A percentile compares a stretch with the other conserved stretches of the same genome.
phyloP scores from a whole-genome alignment of 30 jellyfish, hydroid and myxozoan species.

The Aurelia aurita region DNA sequence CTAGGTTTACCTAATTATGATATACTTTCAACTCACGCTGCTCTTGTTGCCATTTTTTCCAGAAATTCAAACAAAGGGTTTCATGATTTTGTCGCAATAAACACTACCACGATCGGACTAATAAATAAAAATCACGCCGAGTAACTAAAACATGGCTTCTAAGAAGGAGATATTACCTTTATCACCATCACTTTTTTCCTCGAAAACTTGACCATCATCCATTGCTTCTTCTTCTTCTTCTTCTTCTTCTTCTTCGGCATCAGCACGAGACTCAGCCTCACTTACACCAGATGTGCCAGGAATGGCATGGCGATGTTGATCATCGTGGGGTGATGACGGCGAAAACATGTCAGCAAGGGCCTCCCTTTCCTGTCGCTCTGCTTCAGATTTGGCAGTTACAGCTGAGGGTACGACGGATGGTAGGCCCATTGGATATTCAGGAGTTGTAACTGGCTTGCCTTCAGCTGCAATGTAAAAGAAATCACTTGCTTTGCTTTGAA shows the following conservation, averaged over 20 bases:
- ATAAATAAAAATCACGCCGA: too few species aligned
- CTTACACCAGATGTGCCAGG: background rate
- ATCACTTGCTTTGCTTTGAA: too few species aligned
- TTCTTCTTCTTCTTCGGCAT: background rate
- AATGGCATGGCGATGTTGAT: background rate
- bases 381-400: constrained; percentile 83
- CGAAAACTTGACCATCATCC: background rate
- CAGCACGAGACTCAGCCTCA: background rate
- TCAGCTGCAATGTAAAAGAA: constrained; percentile 35
- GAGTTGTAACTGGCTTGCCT: constrained; percentile 42
- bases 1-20: too few species aligned
- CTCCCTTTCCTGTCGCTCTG: constrained; percentile 65
- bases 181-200: background rate
- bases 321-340: constrained; percentile 85
- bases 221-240: too few species aligned
- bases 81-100: too few species aligned
- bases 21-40: too few species aligned
- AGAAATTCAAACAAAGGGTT: too few species aligned
- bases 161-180: too few species aligned
- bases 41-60: too few species aligned
- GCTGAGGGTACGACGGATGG: constrained; percentile 99
- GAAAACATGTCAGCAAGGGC: constrained; percentile 86
- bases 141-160: too few species aligned
- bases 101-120: too few species aligned
- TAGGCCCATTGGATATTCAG: constrained; percentile 77